phyloP scores from a whole-genome alignment of 2,113 vertebrate species.

The Burhinus bistriatus region DNA sequence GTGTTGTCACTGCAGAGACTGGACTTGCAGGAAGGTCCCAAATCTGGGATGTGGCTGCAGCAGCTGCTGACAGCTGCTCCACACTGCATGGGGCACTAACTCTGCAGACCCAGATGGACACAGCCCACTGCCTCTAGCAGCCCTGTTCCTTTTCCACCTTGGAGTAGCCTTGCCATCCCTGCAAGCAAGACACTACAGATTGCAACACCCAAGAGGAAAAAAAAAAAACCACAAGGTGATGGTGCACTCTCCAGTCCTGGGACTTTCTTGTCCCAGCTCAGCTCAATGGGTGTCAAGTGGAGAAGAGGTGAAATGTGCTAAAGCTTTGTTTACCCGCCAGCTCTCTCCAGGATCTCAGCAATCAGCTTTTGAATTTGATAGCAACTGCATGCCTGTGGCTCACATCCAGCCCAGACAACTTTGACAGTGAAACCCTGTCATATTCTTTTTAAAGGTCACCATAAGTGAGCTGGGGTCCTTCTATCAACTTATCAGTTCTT shows the following conservation, averaged over 20 bases:
- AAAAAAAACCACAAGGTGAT: fast-evolving
- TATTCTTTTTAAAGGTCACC: slow-evolving; percentile 50
- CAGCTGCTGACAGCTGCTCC: background rate
- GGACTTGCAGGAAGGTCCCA: background rate
- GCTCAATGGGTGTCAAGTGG: background rate
- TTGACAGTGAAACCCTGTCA: background rate
- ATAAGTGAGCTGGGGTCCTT: background rate
- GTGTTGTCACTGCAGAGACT: background rate
- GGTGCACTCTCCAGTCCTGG: background rate
- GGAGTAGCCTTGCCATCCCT: background rate
- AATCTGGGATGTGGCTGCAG: background rate
- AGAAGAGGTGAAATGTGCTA: background rate
- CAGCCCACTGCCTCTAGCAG: background rate
- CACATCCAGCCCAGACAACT: background rate
- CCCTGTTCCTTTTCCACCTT: background rate
- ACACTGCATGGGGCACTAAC: background rate
- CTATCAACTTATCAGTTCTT: slow-evolving; percentile 27
- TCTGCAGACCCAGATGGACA: background rate
- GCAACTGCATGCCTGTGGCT: background rate
- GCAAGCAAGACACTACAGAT: background rate
- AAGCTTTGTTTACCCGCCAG: background rate
- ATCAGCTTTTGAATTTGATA: background rate
- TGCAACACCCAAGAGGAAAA: background rate
- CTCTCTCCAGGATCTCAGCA: background rate
- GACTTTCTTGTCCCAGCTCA: background rate